Evolutionary conservation across 2,797 vertebrate genomes (phyloP).

Genomic region (Acanthopagrus latus): DNA sequence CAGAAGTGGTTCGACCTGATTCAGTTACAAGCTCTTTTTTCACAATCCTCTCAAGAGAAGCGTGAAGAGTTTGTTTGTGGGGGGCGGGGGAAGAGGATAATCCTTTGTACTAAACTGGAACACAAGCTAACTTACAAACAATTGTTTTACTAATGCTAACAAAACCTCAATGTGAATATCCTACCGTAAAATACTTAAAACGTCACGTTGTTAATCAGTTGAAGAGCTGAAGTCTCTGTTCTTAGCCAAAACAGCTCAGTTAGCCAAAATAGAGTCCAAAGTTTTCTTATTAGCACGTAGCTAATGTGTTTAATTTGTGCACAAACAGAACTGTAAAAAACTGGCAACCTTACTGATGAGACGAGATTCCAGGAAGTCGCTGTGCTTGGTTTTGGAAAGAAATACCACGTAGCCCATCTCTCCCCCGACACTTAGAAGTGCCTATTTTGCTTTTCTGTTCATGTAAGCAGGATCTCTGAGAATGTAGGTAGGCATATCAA

Average conservation of each 20-base stretch:
- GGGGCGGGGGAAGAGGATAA: neutral
- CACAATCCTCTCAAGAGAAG: neutral
- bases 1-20: constrained; percentile 50
- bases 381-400: neutral
- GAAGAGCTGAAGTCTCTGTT: no score
- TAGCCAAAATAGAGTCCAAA: no score
- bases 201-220: neutral
- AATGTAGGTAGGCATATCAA: neutral
- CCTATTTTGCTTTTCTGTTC: neutral
- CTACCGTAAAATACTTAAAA: neutral
- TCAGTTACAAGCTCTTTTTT: constrained; percentile 4
- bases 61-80: neutral
- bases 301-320: neutral
- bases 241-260: neutral
- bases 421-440: no score
- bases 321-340: neutral
- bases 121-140: neutral
- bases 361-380: neutral
- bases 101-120: constrained; percentile 1
- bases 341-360: neutral
- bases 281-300: neutral
- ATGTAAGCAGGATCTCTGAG: neutral
- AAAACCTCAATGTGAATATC: neutral
- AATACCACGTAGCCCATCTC: no score
- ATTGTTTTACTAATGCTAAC: no score